Percentiles rank a stretch among this genome's conserved stretches.
Conservation (phyloP, 2,113 vertebrate genomes). For the Polyodon spathula region DNA sequence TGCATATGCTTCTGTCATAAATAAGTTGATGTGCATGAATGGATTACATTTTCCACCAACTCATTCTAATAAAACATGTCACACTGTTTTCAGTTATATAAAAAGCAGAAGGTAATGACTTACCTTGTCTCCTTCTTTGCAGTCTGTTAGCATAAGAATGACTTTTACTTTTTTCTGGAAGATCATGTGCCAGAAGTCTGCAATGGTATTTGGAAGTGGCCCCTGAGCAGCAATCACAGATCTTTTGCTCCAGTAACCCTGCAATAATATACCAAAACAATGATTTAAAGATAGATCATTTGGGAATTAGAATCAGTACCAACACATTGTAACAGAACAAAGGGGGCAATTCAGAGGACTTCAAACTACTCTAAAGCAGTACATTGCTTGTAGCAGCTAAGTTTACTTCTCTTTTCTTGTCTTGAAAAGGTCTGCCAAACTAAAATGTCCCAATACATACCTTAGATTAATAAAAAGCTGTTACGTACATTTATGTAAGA, state of each 20-base stretch:
- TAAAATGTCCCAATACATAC: neutral
- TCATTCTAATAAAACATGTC: too few relatives aligned
- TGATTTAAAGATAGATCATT: too few relatives aligned
- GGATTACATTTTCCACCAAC: too few relatives aligned
- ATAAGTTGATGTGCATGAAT: too few relatives aligned
- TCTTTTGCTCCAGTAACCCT: slow-evolving; percentile 80
- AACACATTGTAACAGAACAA: too few relatives aligned
- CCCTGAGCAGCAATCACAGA: slow-evolving; percentile 76
- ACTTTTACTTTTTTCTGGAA: slow-evolving; percentile 70
- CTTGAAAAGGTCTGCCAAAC: neutral
- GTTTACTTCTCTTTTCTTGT: neutral
- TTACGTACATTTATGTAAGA: slow-evolving; percentile 70
- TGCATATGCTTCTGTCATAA: too few relatives aligned
- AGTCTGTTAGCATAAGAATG: slow-evolving; percentile 74
- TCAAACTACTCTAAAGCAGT: too few relatives aligned
- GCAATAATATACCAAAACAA: slow-evolving; percentile 20
- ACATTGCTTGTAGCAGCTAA: too few relatives aligned
- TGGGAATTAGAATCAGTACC: too few relatives aligned
- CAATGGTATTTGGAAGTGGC: slow-evolving; percentile 65
- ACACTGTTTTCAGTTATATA: too few relatives aligned
- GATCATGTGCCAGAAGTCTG: slow-evolving; percentile 85
- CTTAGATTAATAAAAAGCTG: neutral
- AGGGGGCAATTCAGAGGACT: too few relatives aligned
- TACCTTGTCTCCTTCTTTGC: slow-evolving; percentile 60
- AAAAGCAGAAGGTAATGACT: neutral